Percentiles rank a stretch among this genome's conserved stretches.
phyloP scores from a whole-genome alignment of 2,888 invertebrate species.

The Phytoseiulus persimilis region DNA sequence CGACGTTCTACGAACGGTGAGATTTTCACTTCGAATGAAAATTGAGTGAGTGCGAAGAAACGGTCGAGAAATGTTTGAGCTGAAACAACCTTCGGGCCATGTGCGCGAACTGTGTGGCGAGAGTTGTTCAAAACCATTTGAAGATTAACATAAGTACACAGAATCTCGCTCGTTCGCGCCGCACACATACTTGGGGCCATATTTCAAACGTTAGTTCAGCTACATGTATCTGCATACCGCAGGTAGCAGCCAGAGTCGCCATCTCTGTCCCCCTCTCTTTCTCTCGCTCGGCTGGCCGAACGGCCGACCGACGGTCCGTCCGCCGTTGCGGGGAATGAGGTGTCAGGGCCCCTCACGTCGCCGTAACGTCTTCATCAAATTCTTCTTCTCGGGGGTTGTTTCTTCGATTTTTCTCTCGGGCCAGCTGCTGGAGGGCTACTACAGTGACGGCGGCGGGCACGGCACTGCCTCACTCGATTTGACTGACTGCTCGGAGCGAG shows the following conservation, averaged over 20 bases:
- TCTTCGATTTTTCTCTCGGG: neutral
- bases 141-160: slow-evolving; percentile 5
- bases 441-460: no score
- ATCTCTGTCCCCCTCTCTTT: neutral
- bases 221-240: neutral
- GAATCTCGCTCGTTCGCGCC: neutral
- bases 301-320: neutral
- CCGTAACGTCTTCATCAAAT: neutral
- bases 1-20: neutral
- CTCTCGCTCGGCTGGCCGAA: neutral
- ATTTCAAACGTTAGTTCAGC: neutral
- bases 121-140: neutral
- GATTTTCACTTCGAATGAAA: neutral
- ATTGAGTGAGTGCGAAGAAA: neutral
- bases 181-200: neutral
- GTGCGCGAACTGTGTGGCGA: neutral
- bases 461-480: no score
- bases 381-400: neutral
- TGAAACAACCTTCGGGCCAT: neutral
- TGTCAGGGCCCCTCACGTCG: neutral
- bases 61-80: neutral
- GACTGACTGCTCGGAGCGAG: neutral
- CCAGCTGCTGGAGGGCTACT: no score
- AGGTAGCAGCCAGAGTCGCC: neutral
- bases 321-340: neutral